phyloP scores from a whole-genome alignment of 1,140 invertebrate species.

The Hylyphantes graminicola region DNA sequence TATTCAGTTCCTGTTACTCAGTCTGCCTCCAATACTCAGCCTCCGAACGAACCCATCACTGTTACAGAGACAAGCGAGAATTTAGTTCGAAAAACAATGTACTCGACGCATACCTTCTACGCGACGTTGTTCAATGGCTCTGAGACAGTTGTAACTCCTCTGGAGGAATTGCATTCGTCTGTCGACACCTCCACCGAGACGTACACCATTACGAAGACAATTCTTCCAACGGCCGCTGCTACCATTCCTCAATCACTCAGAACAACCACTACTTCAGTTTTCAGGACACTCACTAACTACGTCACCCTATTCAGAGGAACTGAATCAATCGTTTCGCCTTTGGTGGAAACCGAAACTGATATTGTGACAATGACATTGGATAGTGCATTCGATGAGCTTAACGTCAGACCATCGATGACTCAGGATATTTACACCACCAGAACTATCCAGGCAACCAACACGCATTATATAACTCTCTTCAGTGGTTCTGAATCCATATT shows the following conservation, averaged over 20 bases:
- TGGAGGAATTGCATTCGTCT: conserved; percentile 63
- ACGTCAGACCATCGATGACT: not conserved
- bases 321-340: conserved; percentile 81
- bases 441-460: conserved; percentile 62
- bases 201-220: conserved; percentile 58
- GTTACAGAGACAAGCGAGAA: conserved; percentile 62
- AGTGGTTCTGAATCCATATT: conserved; percentile 59
- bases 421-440: conserved; percentile 50
- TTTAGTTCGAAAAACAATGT: conserved; percentile 60
- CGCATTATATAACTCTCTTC: conserved; percentile 63
- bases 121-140: conserved; percentile 64
- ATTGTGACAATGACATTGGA: conserved; percentile 57
- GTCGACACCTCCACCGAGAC: conserved; percentile 62
- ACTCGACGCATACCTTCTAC: conserved; percentile 63
- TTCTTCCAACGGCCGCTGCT: conserved; percentile 46
- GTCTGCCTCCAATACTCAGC: not conserved
- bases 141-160: conserved; percentile 62
- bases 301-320: conserved; percentile 88
- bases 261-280: conserved; percentile 51
- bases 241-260: conserved; percentile 7
- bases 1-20: conserved; percentile 61
- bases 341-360: conserved; percentile 76
- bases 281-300: conserved; percentile 75
- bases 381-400: not conserved
- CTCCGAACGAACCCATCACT: conserved; percentile 37